Evolutionary conservation across 2,888 invertebrate species (phyloP).

Genomic region (Mythimna albipuncta): DNA sequence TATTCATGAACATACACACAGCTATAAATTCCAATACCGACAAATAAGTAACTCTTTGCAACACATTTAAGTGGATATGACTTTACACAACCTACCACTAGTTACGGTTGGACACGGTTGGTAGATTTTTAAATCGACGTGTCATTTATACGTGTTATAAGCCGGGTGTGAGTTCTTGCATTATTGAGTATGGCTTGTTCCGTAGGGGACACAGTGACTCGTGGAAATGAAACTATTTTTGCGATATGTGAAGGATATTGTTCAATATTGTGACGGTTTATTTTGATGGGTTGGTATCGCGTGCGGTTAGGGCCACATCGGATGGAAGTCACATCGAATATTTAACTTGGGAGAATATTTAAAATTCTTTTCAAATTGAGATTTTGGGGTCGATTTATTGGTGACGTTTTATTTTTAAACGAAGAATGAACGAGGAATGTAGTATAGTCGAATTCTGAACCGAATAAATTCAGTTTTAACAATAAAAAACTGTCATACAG

Average conservation of each 20-base stretch:
- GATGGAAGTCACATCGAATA: not conserved
- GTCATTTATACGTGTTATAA: constrained; percentile 53
- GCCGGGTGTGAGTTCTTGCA: constrained; percentile 38
- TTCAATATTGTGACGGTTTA: constrained; percentile 34
- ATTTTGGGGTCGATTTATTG: not conserved
- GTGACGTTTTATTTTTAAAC: not conserved
- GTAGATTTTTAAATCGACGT: constrained; percentile 48
- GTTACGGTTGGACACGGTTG: constrained; percentile 17
- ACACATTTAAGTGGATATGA: constrained; percentile 18
- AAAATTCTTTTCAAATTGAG: not conserved
- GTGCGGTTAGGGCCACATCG: constrained; percentile 1
- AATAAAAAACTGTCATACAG: too few species aligned
- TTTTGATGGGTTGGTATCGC: constrained; percentile 4
- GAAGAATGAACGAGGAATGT: not conserved
- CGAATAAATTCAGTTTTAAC: not conserved
- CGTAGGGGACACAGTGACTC: constrained; percentile 45
- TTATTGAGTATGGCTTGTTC: constrained; percentile 52
- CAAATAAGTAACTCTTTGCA: not conserved
- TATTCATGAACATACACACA: not conserved
- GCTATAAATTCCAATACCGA: not conserved
- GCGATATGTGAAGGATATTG: constrained; percentile 22
- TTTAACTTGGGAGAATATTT: not conserved
- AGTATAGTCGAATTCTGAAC: not conserved
- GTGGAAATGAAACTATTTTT: constrained; percentile 55
- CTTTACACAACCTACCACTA: constrained; percentile 22